Evolutionary conservation across 2,888 invertebrate genomes (phyloP), one percentile per base, ranked within the genome.

Genomic region (Chrysolina oricalcia): DNA sequence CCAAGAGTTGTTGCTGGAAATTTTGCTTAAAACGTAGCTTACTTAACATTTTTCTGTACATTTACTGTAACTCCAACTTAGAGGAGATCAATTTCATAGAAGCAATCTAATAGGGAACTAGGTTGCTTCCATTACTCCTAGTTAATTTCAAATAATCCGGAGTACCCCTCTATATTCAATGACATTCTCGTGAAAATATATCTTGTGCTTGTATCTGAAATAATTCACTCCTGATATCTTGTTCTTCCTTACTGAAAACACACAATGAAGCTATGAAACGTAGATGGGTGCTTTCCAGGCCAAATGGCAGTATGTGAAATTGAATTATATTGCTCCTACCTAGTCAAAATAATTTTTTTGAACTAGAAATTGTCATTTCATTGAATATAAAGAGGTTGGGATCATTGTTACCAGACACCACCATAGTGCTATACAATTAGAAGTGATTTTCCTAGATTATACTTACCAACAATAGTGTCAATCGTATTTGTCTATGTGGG

Each of bases 401-500:
- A 59, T 23, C n/a, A 59, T 59, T 59, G 1, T 56, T 69, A 56
- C 27, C 70, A 74, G 65, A 19, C 69, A 64, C 64, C 56, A 70
- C 63, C 53, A 72, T 78, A 73, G 81, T 83, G 81, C 80, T 81
- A 82, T 83, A 82, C 82, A 83, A 81, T 75, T 79, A 79, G 77
- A 78, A 76, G 79, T 81, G 82, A 79, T 74, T 76, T 70, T 81
- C 78, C 78, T 83, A 83, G 72, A 40, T 80, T 82, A 83, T 81
- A 83, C 75, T 78, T 73, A 80, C 78, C 75, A 77, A 80, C 76
- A 78, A 75, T 81, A 81, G 82, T 82, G 82, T 81, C 77, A 74
- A 78, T 82, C 81, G 84, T 86, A 86, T 87, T 87, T 87, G 86
- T 87, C 86, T 87, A 86, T 83, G 83, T 85, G 87, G 86, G 86